phyloP scores from a whole-genome alignment of 2,113 vertebrate species.

The mouse (Mus musculus) region DNA sequence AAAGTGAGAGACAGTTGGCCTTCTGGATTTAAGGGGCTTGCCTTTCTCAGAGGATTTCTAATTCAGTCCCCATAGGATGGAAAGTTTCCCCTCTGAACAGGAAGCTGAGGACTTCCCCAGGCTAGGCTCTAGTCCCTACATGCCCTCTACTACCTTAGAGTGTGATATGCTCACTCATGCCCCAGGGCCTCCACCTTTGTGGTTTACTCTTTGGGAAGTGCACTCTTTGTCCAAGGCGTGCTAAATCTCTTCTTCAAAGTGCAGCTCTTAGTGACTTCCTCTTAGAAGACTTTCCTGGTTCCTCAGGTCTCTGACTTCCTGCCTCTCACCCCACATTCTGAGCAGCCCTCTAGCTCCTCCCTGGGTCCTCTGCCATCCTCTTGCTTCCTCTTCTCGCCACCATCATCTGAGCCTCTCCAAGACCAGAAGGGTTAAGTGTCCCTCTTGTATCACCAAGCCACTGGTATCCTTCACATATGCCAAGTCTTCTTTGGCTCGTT shows the following conservation, averaged over 20 bases:
- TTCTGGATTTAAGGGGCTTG: not conserved
- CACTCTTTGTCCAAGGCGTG: not conserved
- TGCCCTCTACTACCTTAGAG: not conserved
- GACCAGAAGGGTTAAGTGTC: not conserved
- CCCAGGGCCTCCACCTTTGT: not conserved
- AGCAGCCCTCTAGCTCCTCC: not conserved
- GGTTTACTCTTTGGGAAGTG: not conserved
- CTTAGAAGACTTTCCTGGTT: not conserved
- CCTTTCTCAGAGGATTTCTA: slow-evolving; percentile 4
- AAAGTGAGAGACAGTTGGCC: not conserved
- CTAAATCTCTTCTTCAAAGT: not conserved
- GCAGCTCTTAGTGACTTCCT: not conserved
- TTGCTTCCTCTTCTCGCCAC: not conserved
- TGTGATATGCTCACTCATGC: not conserved
- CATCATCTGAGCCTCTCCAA: not conserved
- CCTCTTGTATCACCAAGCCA: not conserved
- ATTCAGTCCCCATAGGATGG: not conserved
- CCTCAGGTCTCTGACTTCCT: not conserved
- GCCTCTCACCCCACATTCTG: not conserved
- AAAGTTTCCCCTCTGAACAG: not conserved
- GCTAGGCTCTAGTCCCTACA: not conserved
- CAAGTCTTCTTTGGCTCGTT: not conserved
- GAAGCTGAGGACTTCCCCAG: not conserved
- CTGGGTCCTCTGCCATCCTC: not conserved
- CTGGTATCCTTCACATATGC: not conserved